phyloP scores from a whole-genome alignment of 1,140 invertebrate genomes.

The Zaprionus gabonicus region DNA sequence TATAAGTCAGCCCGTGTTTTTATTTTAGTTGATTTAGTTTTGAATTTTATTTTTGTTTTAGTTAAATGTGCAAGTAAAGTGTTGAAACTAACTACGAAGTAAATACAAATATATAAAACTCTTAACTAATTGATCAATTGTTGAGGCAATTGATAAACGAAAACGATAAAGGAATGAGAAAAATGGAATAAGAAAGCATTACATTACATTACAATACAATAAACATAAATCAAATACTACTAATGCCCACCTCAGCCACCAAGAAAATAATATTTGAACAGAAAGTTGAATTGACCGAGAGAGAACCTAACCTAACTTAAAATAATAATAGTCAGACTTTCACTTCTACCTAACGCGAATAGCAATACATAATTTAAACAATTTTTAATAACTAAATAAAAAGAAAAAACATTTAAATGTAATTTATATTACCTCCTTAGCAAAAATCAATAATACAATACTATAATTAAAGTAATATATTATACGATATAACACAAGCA shows the following conservation, averaged over 20 bases:
- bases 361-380: conserved; percentile 63
- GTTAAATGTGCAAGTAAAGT: conserved; percentile 76
- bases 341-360: conserved; percentile 50
- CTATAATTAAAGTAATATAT: conserved; percentile 47
- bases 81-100: conserved; percentile 29
- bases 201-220: conserved; percentile 9
- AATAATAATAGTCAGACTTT: conserved; percentile 69
- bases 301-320: conserved; percentile 12
- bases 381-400: conserved; percentile 48
- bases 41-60: conserved; percentile 76
- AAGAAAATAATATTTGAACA: conserved; percentile 51
- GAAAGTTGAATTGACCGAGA: conserved; percentile 12
- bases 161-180: not conserved
- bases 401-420: conserved; percentile 75
- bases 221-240: conserved; percentile 50
- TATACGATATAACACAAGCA: conserved; percentile 37
- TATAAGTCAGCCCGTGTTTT: conserved; percentile 79
- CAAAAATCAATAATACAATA: conserved; percentile 76
- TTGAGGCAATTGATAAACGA: conserved; percentile 14
- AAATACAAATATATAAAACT: conserved; percentile 12
- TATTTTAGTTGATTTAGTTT: conserved; percentile 64
- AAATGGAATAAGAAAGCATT: conserved; percentile 2
- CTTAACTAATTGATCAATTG: conserved; percentile 39
- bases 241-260: conserved; percentile 81
- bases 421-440: conserved; percentile 83